phyloP scores from a whole-genome alignment of 2,888 invertebrate genomes.

The Linnaemya vulpina region DNA sequence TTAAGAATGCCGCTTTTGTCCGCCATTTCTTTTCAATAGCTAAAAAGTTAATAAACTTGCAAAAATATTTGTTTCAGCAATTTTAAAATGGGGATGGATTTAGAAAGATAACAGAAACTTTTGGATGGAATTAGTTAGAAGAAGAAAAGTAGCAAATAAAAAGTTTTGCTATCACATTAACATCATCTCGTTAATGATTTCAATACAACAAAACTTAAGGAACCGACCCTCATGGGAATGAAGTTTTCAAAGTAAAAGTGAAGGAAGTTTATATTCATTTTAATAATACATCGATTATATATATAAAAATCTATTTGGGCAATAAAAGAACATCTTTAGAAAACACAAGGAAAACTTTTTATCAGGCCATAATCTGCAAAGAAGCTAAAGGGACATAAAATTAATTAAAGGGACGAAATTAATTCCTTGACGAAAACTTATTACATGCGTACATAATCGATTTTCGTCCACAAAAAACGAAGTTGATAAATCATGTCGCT shows the following conservation, averaged over 20 bases:
- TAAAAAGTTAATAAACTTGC: background rate
- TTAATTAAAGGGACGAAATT: too few relatives aligned
- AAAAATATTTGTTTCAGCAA: background rate
- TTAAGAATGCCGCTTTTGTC: background rate
- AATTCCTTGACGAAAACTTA: too few relatives aligned
- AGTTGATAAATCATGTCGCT: too few relatives aligned
- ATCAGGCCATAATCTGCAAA: too few relatives aligned
- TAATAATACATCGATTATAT: too few relatives aligned
- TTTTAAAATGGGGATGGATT: slow-evolving; percentile 5
- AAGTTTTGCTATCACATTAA: background rate
- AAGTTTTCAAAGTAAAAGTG: background rate
- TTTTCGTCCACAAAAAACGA: too few relatives aligned
- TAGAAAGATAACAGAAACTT: background rate
- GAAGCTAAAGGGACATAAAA: too few relatives aligned
- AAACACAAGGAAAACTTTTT: too few relatives aligned
- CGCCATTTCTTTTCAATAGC: background rate
- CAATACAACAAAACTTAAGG: background rate
- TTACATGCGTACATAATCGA: too few relatives aligned
- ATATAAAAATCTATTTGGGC: too few relatives aligned
- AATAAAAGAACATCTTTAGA: too few relatives aligned
- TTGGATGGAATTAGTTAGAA: background rate
- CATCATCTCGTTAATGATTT: background rate
- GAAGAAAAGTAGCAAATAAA: background rate
- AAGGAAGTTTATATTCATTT: background rate
- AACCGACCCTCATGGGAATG: background rate